Percentiles rank a stretch among this genome's conserved stretches.
Evolutionary conservation across 2,797 vertebrate genomes (phyloP).

Genomic region (Hippocampus kuda): DNA sequence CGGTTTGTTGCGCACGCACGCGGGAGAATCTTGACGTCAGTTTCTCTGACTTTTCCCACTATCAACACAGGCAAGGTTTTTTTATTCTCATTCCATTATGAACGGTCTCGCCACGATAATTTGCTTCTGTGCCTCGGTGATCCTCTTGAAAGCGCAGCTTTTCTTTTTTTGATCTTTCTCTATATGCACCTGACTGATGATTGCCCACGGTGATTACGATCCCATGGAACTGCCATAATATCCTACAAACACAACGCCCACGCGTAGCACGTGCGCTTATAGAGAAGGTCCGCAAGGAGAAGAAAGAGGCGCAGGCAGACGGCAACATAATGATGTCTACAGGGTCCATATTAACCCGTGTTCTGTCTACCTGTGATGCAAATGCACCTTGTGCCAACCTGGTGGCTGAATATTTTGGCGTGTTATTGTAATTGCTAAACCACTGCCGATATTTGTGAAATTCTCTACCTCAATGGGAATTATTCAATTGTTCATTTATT

Average conservation of each 20-base stretch:
- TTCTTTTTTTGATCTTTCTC: neutral
- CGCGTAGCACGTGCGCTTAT: neutral
- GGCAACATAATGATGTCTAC: neutral
- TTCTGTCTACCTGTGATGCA: neutral
- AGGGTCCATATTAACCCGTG: neutral
- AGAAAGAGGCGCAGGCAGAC: neutral
- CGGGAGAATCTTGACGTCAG: slow-evolving; percentile 58
- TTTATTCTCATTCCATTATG: slow-evolving; percentile 18
- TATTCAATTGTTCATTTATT: no score
- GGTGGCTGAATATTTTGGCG: neutral
- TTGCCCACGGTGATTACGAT: neutral
- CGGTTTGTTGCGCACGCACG: slow-evolving; percentile 46
- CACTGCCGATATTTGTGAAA: no score
- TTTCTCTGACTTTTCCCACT: slow-evolving; percentile 46
- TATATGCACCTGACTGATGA: neutral
- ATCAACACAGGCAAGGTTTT: slow-evolving; percentile 36
- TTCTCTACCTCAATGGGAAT: no score
- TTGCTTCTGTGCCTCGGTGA: neutral
- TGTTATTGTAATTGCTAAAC: neutral
- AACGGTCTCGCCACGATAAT: no score
- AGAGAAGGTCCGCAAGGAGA: neutral
- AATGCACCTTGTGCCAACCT: neutral
- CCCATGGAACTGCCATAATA: neutral
- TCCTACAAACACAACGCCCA: neutral
- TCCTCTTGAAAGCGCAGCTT: neutral